Percentiles rank a stretch among this genome's conserved stretches.
phyloP scores from a whole-genome alignment of 2,797 vertebrate species.

The Carduelis carduelis region DNA sequence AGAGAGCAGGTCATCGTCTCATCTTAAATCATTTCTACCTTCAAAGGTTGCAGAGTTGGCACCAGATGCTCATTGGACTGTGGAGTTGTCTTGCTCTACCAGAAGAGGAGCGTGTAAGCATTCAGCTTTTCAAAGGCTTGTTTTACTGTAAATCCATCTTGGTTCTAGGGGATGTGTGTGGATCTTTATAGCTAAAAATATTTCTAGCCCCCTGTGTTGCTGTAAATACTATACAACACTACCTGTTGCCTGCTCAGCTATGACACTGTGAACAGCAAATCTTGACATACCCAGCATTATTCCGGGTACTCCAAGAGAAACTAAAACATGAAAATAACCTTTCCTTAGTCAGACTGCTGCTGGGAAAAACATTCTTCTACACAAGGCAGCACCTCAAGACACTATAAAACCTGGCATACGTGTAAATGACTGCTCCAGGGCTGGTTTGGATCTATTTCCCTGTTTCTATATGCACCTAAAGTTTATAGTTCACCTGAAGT shows the following conservation, averaged over 20 bases:
- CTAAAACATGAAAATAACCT: not conserved
- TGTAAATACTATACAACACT: not conserved
- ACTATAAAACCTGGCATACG: not conserved
- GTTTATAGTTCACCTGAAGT: not conserved
- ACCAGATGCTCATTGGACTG: not conserved
- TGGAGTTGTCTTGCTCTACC: not conserved
- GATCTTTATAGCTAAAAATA: not conserved
- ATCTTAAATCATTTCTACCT: not conserved
- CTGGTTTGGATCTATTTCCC: not conserved
- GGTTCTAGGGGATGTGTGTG: not conserved
- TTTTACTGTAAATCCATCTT: not conserved
- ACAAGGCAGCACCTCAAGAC: not conserved
- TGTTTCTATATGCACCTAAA: not conserved
- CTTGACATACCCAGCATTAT: not conserved
- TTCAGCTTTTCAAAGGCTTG: not conserved
- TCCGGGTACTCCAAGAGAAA: not conserved
- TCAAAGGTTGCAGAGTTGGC: not conserved
- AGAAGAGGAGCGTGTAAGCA: not conserved
- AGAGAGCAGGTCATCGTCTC: not conserved
- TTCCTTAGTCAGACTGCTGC: not conserved
- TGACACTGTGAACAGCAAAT: not conserved
- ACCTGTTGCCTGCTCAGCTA: not conserved
- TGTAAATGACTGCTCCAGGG: not conserved
- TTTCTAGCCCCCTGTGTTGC: not conserved
- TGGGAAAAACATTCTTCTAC: not conserved